Conservation (phyloP, 2,113 vertebrate genomes). For the Nematolebias whitei region DNA sequence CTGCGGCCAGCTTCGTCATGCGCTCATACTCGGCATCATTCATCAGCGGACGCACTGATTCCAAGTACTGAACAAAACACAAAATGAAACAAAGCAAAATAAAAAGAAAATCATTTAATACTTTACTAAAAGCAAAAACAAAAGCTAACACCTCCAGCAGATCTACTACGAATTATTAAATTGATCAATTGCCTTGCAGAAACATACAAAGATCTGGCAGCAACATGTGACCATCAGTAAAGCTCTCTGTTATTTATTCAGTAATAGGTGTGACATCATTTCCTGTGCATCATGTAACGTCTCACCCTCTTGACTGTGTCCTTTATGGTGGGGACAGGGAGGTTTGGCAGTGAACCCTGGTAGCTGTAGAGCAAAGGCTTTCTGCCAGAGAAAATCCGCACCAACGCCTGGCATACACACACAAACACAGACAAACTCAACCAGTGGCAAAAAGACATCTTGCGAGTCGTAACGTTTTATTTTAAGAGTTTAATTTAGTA, state of each 20-base stretch:
- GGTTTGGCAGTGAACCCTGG: slow-evolving; percentile 87
- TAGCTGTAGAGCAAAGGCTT: slow-evolving; percentile 89
- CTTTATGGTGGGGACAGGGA: slow-evolving; percentile 84
- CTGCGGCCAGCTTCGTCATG: slow-evolving; percentile 74
- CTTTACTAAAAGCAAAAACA: no score
- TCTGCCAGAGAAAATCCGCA: slow-evolving; percentile 90
- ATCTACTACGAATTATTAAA: no score
- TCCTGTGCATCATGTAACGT: slow-evolving; percentile 27
- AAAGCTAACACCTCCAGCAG: no score
- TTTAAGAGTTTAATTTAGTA: neutral
- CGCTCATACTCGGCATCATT: slow-evolving; percentile 77
- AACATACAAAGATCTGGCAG: neutral
- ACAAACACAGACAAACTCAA: slow-evolving; percentile 15
- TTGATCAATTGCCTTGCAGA: neutral
- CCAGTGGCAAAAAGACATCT: neutral
- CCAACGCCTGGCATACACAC: slow-evolving; percentile 80
- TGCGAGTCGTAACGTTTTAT: neutral
- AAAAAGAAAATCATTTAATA: neutral
- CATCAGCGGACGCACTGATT: slow-evolving; percentile 85
- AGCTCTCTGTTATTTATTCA: slow-evolving; percentile 24
- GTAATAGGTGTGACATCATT: slow-evolving; percentile 13
- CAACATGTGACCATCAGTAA: slow-evolving; percentile 10
- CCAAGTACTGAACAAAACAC: slow-evolving; percentile 80
- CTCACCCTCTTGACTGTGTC: slow-evolving; percentile 88
- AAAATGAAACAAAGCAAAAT: neutral